Percentiles rank a stretch among this genome's conserved stretches.
phyloP scores from a whole-genome alignment of 2,113 vertebrate species.

The Rhadina sibilatrix region DNA sequence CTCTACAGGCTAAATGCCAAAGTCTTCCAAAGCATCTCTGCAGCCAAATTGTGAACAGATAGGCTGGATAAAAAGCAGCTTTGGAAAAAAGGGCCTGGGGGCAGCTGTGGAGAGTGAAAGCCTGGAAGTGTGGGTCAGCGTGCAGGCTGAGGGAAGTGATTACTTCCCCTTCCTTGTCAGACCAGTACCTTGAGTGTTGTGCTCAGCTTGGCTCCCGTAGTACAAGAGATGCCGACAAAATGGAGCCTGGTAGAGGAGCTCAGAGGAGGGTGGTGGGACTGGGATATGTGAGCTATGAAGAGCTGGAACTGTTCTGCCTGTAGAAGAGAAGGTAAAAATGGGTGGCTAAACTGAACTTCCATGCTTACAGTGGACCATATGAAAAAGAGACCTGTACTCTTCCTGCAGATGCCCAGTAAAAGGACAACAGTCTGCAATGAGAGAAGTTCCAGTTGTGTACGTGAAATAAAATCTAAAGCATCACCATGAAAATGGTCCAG shows the following conservation, averaged over 20 bases:
- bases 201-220: not conserved
- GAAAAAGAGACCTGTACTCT: not conserved
- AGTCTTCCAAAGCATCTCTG: not conserved
- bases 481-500: not conserved
- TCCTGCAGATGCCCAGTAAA: not conserved
- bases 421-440: not conserved
- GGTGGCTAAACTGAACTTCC: not conserved
- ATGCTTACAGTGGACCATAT: accelerated
- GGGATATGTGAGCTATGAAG: not conserved
- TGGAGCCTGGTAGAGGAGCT: accelerated
- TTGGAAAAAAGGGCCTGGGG: not conserved
- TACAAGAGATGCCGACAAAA: not conserved
- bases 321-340: not conserved
- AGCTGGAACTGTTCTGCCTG: not conserved
- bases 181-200: not conserved
- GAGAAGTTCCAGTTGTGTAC: not conserved
- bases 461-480: not conserved
- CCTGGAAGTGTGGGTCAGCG: not conserved
- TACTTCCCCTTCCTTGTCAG: not conserved
- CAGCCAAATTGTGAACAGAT: not conserved
- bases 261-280: not conserved
- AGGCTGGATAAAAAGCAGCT: not conserved
- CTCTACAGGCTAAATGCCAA: not conserved
- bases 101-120: not conserved
- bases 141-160: not conserved